These are phyloP conservation scores for Nasonia oneida DNA, from an alignment of 2,888 invertebrate genomes.

Conservation along the genomic window DNA sequence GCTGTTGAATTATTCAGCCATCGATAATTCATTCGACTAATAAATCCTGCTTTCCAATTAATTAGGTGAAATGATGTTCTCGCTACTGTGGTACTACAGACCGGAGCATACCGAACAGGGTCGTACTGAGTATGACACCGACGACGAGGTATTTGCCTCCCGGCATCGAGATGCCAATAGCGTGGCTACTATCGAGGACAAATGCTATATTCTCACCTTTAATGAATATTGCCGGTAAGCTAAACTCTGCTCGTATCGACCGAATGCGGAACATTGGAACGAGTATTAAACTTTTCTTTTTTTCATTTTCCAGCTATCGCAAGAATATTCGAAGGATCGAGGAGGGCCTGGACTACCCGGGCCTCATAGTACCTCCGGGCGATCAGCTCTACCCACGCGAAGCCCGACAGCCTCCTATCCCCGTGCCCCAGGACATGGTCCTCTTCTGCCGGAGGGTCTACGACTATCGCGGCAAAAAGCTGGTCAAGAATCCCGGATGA, in stretches of 20 bases:
- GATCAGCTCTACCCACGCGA: constrained; percentile 82
- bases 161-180: constrained; percentile 97
- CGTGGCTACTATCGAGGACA: constrained; percentile 98
- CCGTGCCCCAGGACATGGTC: constrained; percentile 89
- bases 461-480: constrained; percentile 92
- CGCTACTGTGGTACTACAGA: constrained; percentile 97
- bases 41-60: constrained; percentile 58
- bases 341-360: constrained; percentile 86
- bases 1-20: background rate
- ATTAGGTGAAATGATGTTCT: constrained; percentile 98
- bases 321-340: constrained; percentile 89
- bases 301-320: constrained; percentile 85
- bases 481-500: constrained; percentile 79
- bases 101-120: constrained; percentile 98
- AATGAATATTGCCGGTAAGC: constrained; percentile 97
- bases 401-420: constrained; percentile 84
- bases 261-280: background rate
- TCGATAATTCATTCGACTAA: constrained; percentile 20
- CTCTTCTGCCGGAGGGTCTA: constrained; percentile 97
- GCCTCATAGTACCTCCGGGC: constrained; percentile 87
- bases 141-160: constrained; percentile 97
- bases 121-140: constrained; percentile 88
- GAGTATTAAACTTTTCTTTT: background rate
- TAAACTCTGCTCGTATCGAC: background rate
- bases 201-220: constrained; percentile 97